Conservation (phyloP, 2,113 vertebrate species). For the Chunga burmeisteri region DNA sequence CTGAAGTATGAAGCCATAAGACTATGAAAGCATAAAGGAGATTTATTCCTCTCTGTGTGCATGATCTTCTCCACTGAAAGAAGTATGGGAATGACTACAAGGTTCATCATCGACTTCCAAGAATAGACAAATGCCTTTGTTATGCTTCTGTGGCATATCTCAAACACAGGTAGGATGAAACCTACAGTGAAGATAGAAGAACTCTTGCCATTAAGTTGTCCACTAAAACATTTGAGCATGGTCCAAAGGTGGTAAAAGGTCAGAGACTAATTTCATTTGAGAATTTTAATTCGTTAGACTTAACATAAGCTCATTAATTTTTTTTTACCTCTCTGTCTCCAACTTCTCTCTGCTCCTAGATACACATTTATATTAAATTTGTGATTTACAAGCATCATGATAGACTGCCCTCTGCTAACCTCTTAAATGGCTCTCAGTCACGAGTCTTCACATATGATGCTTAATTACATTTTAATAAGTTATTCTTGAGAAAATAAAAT, state of each 20-base stretch:
- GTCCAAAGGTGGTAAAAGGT: background rate
- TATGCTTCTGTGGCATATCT: background rate
- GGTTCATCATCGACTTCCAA: background rate
- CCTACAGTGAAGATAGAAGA: background rate
- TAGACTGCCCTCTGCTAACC: slow-evolving; percentile 17
- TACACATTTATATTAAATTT: slow-evolving; percentile 20
- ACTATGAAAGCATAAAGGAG: slow-evolving; percentile 58
- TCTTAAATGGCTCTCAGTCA: slow-evolving; percentile 22
- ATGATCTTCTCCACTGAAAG: slow-evolving; percentile 23
- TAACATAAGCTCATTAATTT: background rate
- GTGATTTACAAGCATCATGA: slow-evolving; percentile 20
- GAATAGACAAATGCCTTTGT: slow-evolving; percentile 51
- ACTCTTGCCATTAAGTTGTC: background rate
- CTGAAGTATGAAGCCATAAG: slow-evolving; percentile 50
- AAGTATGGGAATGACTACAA: slow-evolving; percentile 35
- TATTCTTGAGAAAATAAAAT: slow-evolving; percentile 1
- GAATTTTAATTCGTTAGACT: background rate
- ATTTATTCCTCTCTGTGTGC: slow-evolving; percentile 50
- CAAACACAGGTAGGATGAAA: background rate
- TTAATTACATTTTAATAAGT: slow-evolving; percentile 33
- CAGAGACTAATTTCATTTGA: background rate
- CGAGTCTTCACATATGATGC: slow-evolving; percentile 13
- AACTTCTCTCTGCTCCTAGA: background rate
- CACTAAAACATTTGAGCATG: background rate
- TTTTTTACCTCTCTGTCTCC: background rate